Evolutionary conservation across 2,888 invertebrate genomes (phyloP), one percentile per base, ranked within the genome.

Genomic region (Caenorhabditis afra): DNA sequence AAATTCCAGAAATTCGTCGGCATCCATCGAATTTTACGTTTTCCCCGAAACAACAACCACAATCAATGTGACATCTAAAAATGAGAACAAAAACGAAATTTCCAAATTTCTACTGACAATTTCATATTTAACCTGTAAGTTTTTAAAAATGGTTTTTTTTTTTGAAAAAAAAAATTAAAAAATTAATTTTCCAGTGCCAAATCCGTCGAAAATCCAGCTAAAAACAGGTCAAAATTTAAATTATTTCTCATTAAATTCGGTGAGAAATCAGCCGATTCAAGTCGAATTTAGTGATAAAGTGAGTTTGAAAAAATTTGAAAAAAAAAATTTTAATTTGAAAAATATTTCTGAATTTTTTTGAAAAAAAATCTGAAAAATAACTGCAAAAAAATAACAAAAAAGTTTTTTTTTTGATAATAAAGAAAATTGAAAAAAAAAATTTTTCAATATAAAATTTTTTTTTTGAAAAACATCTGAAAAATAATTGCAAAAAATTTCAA

Each of bases 171-270:
- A 29, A 29, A 29, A 8, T 41, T 8, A 41, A 41, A 20, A 39
- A 37, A 37, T 57, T 7, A 2, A 8, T 49, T 22, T 39, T 67
- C 16, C 52, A 68, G 68, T 68, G 18, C 59, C 59, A 20, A 20
- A 20, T 12, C 44, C 68, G 0, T 11, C n/a, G 7, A 29, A 44
- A 44, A 35, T 41, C 20, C 44, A 29, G 3, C 35, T 68, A 10
- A 50, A 68, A 68, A 68, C 37, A 12, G 58, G 52, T 1, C 71
- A 64, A 20, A 55, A 49, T 57, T 18, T 71, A 3, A 71, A 57
- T n/a, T 57, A 64, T 20, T 37, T 57, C 10, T 14, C 22, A 8
- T 39, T 71, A 16, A 41, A n/a, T 44, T 22, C 39, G 1, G n/a
- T 71, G 16, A 55, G 57, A 53, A 39, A 22, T 18, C 53, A 71